Evolutionary conservation across 2,113 vertebrate species (phyloP), one percentile per base, ranked within the genome.

Genomic region (Prochilodus magdalenae): DNA sequence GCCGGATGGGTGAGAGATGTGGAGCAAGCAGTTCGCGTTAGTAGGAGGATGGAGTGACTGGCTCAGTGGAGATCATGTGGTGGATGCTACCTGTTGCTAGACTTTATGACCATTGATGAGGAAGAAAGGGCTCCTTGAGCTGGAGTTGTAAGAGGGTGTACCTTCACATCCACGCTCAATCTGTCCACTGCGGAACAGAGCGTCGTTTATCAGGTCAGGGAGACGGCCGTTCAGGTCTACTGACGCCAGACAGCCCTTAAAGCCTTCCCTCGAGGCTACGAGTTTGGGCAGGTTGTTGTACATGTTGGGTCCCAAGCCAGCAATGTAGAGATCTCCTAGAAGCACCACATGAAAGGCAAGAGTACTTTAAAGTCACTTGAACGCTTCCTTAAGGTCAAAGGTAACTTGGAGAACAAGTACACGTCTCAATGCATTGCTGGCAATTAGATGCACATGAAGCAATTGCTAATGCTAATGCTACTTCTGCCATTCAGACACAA

Each of bases 91-190:
- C n/a, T n/a, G n/a, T n/a, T 84, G 89, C 90, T 93, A 83, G 92
- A n/a, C n/a, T n/a, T n/a, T n/a, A n/a, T n/a, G n/a, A n/a, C n/a
- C 88, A 87, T 93, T 93, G 78, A 94, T 90, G 89, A 94, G 89
- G 88, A 89, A 93, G 89, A 92, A 93, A 3, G 91, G 91, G 80
- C 89, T 91, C 77, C 83, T 80, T 51, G 85, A 84, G 47, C 91
- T 88, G 57, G 87, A 86, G 67, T 77, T 92, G 90, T 86, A 90
- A 83, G 89, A 92, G 77, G 82, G 74, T 77, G 87, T 98, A 99
- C 98, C 98, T 99, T 99, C 98, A 2, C 98, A 99, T 95, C 97
- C 98, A 16, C 97, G 97, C 80, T 99, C 98, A 0, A 99, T 99
- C 94, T 99, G 97, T 47, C 98, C 98, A 0, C 97, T 99, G 90